These are phyloP conservation scores for Cottoperca gobio DNA, from an alignment of 2,797 vertebrate genomes.

Conservation along the genomic window DNA sequence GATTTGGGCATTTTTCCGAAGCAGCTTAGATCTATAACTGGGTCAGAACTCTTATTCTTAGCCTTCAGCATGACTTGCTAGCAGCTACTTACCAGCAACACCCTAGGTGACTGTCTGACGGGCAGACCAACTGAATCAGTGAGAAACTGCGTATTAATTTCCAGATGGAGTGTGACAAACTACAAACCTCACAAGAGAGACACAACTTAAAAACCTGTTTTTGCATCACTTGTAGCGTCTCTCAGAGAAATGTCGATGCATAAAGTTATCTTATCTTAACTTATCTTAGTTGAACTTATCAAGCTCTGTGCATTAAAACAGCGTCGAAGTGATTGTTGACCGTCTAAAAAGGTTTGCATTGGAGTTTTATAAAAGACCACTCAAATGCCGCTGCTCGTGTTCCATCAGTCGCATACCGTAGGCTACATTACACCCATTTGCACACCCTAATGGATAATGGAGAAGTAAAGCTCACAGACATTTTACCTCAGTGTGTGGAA, in stretches of 20 bases:
- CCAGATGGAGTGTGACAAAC: background rate
- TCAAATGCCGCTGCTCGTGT: background rate
- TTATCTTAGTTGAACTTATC: too few relatives aligned
- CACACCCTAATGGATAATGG: background rate
- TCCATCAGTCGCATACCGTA: background rate
- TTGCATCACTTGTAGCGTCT: background rate
- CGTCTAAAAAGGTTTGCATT: background rate
- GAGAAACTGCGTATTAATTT: background rate
- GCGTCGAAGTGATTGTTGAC: background rate
- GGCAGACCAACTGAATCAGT: slow-evolving; percentile 34
- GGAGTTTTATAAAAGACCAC: background rate
- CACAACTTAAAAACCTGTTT: background rate
- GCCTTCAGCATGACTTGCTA: slow-evolving; percentile 16
- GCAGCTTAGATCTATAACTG: slow-evolving; percentile 74
- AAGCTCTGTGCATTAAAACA: background rate
- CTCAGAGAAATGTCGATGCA: background rate
- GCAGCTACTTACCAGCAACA: slow-evolving; percentile 24
- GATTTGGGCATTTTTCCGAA: slow-evolving; percentile 66
- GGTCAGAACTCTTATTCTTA: slow-evolving; percentile 61
- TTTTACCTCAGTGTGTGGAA: slow-evolving; percentile 1
- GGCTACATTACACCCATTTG: background rate
- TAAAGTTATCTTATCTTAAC: slow-evolving; percentile 2
- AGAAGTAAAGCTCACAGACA: background rate
- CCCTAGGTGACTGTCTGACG: slow-evolving; percentile 42
- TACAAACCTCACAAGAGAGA: background rate